phyloP scores from a whole-genome alignment of 2,888 invertebrate species.

The Harpalus rufipes region DNA sequence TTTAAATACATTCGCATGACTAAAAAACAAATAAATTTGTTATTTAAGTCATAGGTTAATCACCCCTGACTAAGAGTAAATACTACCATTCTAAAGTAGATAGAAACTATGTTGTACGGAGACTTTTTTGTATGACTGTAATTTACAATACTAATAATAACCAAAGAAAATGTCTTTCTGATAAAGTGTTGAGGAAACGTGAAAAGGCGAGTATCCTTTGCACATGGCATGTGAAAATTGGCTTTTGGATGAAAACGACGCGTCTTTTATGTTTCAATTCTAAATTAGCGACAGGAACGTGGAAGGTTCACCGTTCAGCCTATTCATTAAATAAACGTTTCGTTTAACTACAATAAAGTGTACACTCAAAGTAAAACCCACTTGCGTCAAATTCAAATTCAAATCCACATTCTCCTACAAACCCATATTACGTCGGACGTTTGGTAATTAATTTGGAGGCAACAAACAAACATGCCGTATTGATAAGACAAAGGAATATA shows the following conservation, averaged over 20 bases:
- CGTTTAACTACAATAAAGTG: conserved; percentile 29
- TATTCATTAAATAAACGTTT: conserved; percentile 35
- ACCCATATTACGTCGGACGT: conserved; percentile 16
- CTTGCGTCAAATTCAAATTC: conserved; percentile 8
- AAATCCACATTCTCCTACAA: not conserved
- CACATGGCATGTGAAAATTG: conserved; percentile 21
- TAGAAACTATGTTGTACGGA: no score
- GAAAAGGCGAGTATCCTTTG: not conserved
- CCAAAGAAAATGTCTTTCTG: not conserved
- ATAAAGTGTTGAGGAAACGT: not conserved
- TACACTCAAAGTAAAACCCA: conserved; percentile 19
- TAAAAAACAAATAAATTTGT: no score
- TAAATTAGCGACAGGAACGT: conserved; percentile 24
- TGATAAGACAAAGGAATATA: not conserved
- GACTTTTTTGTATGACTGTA: no score
- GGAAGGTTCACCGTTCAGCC: conserved; percentile 10
- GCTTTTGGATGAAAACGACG: conserved; percentile 7
- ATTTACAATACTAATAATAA: not conserved
- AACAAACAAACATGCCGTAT: conserved; percentile 15
- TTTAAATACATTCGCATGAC: no score
- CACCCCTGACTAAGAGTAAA: no score
- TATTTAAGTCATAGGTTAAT: no score
- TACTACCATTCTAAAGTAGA: no score
- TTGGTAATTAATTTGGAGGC: conserved; percentile 21
- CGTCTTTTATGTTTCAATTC: conserved; percentile 32